These are phyloP conservation scores for Lasioglossum malachurum DNA, from an alignment of 2,888 invertebrate species.

Conservation along the genomic window DNA sequence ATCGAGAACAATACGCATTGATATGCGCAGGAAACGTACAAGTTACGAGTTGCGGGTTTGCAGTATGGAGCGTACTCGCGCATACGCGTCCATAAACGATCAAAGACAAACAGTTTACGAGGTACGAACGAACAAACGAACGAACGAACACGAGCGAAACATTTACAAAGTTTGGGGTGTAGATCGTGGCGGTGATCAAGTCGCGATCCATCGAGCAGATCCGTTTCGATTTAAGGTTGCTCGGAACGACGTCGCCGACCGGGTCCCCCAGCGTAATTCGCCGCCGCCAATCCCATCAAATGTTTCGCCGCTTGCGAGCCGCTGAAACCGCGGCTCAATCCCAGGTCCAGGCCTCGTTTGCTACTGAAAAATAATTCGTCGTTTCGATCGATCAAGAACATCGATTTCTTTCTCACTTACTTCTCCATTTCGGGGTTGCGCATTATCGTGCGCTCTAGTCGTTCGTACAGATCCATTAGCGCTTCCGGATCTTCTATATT, in stretches of 20 bases:
- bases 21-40: background rate
- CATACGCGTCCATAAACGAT: background rate
- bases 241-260: slow-evolving; percentile 92
- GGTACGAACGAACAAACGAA: slow-evolving; percentile 9
- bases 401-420: slow-evolving; percentile 86
- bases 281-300: slow-evolving; percentile 95
- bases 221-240: slow-evolving; percentile 75
- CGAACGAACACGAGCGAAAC: slow-evolving; percentile 11
- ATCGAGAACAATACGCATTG: background rate
- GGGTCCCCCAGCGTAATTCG: slow-evolving; percentile 95
- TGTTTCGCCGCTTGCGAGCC: slow-evolving; percentile 96
- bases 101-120: background rate
- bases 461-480: slow-evolving; percentile 87
- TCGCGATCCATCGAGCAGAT: slow-evolving; percentile 1
- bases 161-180: slow-evolving; percentile 1
- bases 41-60: background rate
- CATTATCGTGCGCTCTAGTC: slow-evolving; percentile 90
- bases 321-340: slow-evolving; percentile 94
- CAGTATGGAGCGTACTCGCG: background rate
- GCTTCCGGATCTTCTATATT: slow-evolving; percentile 92
- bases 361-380: slow-evolving; percentile 86
- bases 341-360: slow-evolving; percentile 95
- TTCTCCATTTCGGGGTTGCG: slow-evolving; percentile 92
- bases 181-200: background rate
- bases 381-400: background rate